Conservation (phyloP, 1,140 invertebrate genomes). For the Brachionus plicatilis region DNA sequence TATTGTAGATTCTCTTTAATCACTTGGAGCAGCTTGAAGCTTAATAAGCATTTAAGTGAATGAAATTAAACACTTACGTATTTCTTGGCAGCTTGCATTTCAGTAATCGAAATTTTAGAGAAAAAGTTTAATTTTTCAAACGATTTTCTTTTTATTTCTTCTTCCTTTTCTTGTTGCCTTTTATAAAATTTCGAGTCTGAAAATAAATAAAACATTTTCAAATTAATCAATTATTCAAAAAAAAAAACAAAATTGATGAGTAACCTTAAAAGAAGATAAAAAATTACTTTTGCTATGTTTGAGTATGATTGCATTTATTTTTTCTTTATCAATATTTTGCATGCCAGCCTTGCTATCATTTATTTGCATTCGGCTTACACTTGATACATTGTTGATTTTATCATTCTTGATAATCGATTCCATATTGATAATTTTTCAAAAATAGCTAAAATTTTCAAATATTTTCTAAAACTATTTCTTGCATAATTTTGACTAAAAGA, state of each 20-base stretch:
- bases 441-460: not conserved
- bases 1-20: no score
- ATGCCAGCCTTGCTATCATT: conserved; percentile 61
- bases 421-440: not conserved
- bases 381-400: not conserved
- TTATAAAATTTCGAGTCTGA: conserved; percentile 61
- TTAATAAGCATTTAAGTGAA: no score
- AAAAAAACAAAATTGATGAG: not conserved
- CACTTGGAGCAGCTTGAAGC: no score
- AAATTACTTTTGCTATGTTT: conserved; percentile 59
- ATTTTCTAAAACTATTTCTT: not conserved
- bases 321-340: conserved; percentile 60
- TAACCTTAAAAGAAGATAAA: not conserved
- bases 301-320: conserved; percentile 62
- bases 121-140: conserved; percentile 49
- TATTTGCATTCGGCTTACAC: conserved; percentile 32
- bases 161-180: conserved; percentile 56
- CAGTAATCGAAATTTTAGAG: conserved; percentile 49
- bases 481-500: not conserved
- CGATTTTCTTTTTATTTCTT: conserved; percentile 56
- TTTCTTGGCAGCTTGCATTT: conserved; percentile 38
- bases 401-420: not conserved
- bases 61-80: conserved; percentile 1
- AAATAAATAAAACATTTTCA: not conserved
- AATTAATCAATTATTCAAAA: not conserved